A percentile compares a stretch with the other conserved stretches of the same genome.
phyloP scores from a whole-genome alignment of 92 coral and sea anemone species.

The Zoanthus gigantus region DNA sequence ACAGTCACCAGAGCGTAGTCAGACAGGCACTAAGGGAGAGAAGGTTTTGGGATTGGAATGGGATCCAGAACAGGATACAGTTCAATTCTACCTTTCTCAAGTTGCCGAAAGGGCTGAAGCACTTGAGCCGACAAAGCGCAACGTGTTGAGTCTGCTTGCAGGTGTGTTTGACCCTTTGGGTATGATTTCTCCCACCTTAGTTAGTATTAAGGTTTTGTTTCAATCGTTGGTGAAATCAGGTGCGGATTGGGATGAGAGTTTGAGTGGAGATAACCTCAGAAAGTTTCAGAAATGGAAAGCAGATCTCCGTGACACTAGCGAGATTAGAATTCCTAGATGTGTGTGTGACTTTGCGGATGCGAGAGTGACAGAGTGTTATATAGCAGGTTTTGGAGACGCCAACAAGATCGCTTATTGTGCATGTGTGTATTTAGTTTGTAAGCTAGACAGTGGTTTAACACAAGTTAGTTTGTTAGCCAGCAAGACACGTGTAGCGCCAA shows the following conservation, averaged over 20 bases:
- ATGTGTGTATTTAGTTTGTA: conserved; percentile 34
- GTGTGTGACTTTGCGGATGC: conserved; percentile 22
- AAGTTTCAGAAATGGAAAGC: conserved; percentile 42
- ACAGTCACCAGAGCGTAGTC: conserved; percentile 14
- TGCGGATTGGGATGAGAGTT: conserved; percentile 53
- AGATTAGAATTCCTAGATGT: conserved; percentile 43
- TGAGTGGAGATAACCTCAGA: conserved; percentile 19
- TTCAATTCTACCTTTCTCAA: conserved; percentile 52
- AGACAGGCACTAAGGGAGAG: conserved; percentile 34
- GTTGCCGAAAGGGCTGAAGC: conserved; percentile 41
- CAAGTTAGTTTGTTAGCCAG: conserved; percentile 20
- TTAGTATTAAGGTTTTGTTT: conserved; percentile 35
- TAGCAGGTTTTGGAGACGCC: conserved; percentile 56
- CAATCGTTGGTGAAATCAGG: conserved; percentile 48
- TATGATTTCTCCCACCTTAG: conserved; percentile 22
- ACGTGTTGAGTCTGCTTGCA: conserved; percentile 56
- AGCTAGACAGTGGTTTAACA: neutral
- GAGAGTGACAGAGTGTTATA: conserved; percentile 7
- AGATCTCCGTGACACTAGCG: conserved; percentile 26
- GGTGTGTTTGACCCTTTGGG: conserved; percentile 59
- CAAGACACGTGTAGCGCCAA: conserved; percentile 55
- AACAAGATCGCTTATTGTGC: conserved; percentile 53
- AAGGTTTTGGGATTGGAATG: conserved; percentile 60
- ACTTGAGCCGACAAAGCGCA: conserved; percentile 52
- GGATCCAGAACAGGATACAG: conserved; percentile 51